Evolutionary conservation across 2,113 vertebrate species (phyloP).

Genomic region (Trogon melanurus): DNA sequence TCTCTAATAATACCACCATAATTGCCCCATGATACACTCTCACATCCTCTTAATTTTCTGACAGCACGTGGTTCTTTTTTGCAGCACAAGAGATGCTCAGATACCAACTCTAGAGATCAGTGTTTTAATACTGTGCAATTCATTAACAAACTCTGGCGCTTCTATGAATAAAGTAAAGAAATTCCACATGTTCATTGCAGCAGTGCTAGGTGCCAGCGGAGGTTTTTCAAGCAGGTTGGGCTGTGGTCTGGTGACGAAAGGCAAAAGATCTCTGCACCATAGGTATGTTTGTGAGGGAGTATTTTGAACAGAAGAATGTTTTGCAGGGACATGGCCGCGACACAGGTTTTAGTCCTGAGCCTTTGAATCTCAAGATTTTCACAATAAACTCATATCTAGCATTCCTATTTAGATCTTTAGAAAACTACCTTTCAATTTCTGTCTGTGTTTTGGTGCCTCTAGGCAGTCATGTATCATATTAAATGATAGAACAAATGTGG

Average conservation of each 20-base stretch:
- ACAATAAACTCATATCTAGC: neutral
- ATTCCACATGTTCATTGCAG: neutral
- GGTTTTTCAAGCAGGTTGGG: neutral
- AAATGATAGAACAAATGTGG: constrained; percentile 14
- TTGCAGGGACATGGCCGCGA: neutral
- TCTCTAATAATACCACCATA: neutral
- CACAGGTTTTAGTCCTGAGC: neutral
- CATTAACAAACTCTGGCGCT: neutral
- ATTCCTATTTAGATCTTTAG: neutral
- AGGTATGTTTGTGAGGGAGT: neutral
- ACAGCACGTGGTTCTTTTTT: neutral
- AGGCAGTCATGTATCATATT: constrained; percentile 6
- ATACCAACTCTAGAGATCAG: neutral
- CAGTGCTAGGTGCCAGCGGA: neutral
- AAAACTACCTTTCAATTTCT: neutral
- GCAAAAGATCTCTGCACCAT: neutral
- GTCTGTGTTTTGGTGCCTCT: neutral
- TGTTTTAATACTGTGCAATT: neutral
- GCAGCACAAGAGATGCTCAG: neutral
- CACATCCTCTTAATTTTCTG: neutral
- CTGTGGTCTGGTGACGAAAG: neutral
- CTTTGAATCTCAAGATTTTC: neutral
- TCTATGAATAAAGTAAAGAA: neutral
- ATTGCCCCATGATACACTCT: neutral
- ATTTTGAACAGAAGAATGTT: neutral